Evolutionary conservation across 2,113 vertebrate genomes (phyloP).

Genomic region (Microcebus lehilahytsara): DNA sequence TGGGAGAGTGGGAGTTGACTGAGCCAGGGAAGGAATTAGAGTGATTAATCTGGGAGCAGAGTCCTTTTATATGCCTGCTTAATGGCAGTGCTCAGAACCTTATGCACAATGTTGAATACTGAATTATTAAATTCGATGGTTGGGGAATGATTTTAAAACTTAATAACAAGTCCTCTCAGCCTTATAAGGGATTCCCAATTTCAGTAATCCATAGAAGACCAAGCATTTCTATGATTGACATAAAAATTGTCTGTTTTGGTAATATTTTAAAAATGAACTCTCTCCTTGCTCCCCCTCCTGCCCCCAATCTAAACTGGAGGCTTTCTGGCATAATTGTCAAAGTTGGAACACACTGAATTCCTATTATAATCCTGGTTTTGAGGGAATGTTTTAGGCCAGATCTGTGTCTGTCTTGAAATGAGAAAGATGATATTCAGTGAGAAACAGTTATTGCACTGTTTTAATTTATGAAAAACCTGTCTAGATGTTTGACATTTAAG

Average conservation of each 20-base stretch:
- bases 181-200: background rate
- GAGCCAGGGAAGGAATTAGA: slow-evolving; percentile 21
- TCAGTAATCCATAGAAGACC: background rate
- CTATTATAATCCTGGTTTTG: background rate
- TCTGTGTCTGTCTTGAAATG: slow-evolving; percentile 4
- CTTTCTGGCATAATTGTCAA: background rate
- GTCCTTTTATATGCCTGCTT: slow-evolving; percentile 21
- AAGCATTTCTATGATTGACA: background rate
- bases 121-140: slow-evolving; percentile 38
- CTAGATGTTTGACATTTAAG: slow-evolving; percentile 38
- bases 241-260: slow-evolving; percentile 35
- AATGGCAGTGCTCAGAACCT: slow-evolving; percentile 6
- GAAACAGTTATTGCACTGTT: slow-evolving; percentile 21
- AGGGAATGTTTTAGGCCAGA: background rate
- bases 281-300: background rate
- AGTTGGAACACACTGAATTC: background rate
- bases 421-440: slow-evolving; percentile 2
- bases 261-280: slow-evolving; percentile 20
- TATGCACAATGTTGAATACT: background rate
- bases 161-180: slow-evolving; percentile 15
- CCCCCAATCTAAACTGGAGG: background rate
- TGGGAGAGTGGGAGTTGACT: background rate
- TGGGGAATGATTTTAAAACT: slow-evolving; percentile 44
- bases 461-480: slow-evolving; percentile 42
- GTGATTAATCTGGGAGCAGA: background rate